Evolutionary conservation across 2,797 vertebrate genomes (phyloP).

Genomic region (Notamacropus eugenii): DNA sequence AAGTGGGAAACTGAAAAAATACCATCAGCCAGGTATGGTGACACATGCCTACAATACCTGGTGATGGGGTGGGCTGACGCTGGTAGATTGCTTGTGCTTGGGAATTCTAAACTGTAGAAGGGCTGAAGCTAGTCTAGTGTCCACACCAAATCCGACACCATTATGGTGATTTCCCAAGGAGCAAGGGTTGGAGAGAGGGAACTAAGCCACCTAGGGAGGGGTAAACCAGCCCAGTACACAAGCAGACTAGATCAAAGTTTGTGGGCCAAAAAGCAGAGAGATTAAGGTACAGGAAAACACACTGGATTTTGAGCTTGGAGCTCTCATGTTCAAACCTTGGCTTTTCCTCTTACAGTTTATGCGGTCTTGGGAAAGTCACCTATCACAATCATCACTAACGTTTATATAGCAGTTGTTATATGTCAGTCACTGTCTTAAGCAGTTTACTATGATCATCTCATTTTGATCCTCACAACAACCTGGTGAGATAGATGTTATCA

Average conservation of each 20-base stretch:
- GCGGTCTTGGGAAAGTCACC: not conserved
- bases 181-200: not conserved
- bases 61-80: not conserved
- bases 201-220: not conserved
- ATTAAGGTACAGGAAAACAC: not conserved
- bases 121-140: not conserved
- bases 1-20: constrained; percentile 6
- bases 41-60: not conserved
- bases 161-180: not conserved
- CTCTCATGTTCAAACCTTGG: not conserved
- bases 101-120: not conserved
- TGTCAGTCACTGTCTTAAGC: not conserved
- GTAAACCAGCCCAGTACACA: not conserved
- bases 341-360: not conserved
- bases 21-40: not conserved
- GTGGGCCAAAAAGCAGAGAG: not conserved
- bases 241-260: not conserved
- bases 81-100: not conserved
- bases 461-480: not conserved
- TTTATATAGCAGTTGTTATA: not conserved
- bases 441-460: not conserved
- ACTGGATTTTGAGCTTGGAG: not conserved
- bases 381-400: not conserved
- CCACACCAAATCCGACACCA: not conserved
- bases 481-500: not conserved